These are phyloP conservation scores for Brachystomella parvula DNA, from an alignment of 1,140 invertebrate species.

Conservation along the genomic window DNA sequence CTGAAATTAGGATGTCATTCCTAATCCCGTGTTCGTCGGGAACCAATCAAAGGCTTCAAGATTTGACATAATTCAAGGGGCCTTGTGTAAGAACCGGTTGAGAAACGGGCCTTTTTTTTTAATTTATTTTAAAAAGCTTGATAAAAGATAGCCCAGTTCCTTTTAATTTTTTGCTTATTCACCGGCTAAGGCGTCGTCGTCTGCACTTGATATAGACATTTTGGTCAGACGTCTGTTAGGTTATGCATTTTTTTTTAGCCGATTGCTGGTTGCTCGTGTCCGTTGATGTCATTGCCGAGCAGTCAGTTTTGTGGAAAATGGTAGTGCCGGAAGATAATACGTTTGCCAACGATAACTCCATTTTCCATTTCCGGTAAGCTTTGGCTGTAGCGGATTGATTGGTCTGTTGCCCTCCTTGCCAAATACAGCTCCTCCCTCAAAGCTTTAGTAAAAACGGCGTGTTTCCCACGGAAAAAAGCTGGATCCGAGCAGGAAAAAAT, in stretches of 20 bases:
- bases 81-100: neutral
- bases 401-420: too few relatives aligned
- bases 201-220: too few relatives aligned
- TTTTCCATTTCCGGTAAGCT: constrained; percentile 44
- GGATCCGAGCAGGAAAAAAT: too few relatives aligned
- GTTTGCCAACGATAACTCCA: constrained; percentile 49
- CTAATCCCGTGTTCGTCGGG: neutral
- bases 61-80: constrained; percentile 10
- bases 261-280: constrained; percentile 1
- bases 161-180: too few relatives aligned
- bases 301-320: neutral
- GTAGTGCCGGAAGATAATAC: constrained; percentile 53
- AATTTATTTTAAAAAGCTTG: constrained; percentile 1
- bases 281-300: neutral
- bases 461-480: too few relatives aligned
- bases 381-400: too few relatives aligned
- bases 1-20: neutral
- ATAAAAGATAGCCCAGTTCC: too few relatives aligned
- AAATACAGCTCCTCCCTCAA: too few relatives aligned
- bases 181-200: too few relatives aligned
- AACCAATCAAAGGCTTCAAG: neutral
- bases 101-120: neutral
- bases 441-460: too few relatives aligned
- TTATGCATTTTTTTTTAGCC: neutral
- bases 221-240: too few relatives aligned